phyloP scores from a whole-genome alignment of 2,888 invertebrate species.

The Ennomos fuscantarius region DNA sequence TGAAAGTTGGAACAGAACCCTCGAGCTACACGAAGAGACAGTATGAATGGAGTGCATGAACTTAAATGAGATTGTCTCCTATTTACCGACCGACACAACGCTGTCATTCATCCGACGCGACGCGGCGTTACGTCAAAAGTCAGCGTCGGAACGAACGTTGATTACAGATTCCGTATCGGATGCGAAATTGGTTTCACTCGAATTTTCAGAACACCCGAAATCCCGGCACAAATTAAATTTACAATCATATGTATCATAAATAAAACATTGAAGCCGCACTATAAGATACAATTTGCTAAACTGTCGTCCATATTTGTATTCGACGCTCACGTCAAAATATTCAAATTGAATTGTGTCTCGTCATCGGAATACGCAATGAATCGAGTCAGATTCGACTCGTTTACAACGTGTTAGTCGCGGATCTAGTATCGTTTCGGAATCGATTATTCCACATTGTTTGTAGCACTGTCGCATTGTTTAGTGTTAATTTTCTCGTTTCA shows the following conservation, averaged over 20 bases:
- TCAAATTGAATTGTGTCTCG: constrained; percentile 76
- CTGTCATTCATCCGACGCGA: constrained; percentile 24
- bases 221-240: constrained; percentile 61
- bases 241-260: constrained; percentile 66
- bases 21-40: constrained; percentile 38
- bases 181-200: constrained; percentile 36
- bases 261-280: constrained; percentile 69
- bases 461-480: constrained; percentile 46
- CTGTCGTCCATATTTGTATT: constrained; percentile 72
- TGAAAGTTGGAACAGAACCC: constrained; percentile 62
- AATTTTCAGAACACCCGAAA: constrained; percentile 43
- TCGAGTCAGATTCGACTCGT: constrained; percentile 52
- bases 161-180: constrained; percentile 19
- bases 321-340: constrained; percentile 71
- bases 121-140: constrained; percentile 12
- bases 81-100: constrained; percentile 20
- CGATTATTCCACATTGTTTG: constrained; percentile 59
- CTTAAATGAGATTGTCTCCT: constrained; percentile 56
- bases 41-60: constrained; percentile 57
- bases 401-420: constrained; percentile 63
- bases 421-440: constrained; percentile 59
- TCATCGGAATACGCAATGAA: constrained; percentile 71
- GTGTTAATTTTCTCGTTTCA: constrained; percentile 47
- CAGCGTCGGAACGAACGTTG: constrained; percentile 13
- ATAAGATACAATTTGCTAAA: constrained; percentile 76